A percentile compares a stretch with the other conserved stretches of the same genome.
phyloP scores from a whole-genome alignment of 2,888 invertebrate species.

The Cephus spinipes region DNA sequence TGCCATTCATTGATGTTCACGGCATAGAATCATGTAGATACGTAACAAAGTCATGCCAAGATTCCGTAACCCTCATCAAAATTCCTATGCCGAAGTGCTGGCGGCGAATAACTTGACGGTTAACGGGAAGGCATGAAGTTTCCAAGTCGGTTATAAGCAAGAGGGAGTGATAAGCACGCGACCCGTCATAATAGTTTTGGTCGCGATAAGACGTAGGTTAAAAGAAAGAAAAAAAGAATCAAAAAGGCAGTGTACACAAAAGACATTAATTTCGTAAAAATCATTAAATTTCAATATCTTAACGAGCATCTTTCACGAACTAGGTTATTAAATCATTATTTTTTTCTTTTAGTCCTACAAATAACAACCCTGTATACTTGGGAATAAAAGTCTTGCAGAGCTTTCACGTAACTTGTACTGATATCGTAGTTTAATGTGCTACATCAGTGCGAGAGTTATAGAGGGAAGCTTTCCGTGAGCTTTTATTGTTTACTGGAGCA shows the following conservation, averaged over 20 bases:
- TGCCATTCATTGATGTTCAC: not conserved
- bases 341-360: not conserved
- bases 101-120: not conserved
- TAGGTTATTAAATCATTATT: not conserved
- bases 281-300: not conserved
- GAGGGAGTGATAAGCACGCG: not conserved
- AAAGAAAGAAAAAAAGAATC: not conserved
- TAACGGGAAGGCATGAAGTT: not conserved
- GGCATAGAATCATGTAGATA: not conserved
- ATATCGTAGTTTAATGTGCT: not conserved
- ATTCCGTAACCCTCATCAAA: not conserved
- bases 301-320: not conserved
- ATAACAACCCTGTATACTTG: not conserved
- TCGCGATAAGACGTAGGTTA: not conserved
- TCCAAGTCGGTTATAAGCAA: not conserved
- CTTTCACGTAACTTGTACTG: not conserved
- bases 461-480: not conserved
- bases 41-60: not conserved
- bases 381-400: not conserved
- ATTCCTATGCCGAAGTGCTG: not conserved
- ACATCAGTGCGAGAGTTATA: not conserved
- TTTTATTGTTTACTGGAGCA: not conserved
- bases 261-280: not conserved
- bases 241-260: not conserved
- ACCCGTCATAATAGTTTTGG: not conserved